Evolutionary conservation across 2,797 vertebrate species (phyloP).

Genomic region (Lindbergichthys nudifrons): DNA sequence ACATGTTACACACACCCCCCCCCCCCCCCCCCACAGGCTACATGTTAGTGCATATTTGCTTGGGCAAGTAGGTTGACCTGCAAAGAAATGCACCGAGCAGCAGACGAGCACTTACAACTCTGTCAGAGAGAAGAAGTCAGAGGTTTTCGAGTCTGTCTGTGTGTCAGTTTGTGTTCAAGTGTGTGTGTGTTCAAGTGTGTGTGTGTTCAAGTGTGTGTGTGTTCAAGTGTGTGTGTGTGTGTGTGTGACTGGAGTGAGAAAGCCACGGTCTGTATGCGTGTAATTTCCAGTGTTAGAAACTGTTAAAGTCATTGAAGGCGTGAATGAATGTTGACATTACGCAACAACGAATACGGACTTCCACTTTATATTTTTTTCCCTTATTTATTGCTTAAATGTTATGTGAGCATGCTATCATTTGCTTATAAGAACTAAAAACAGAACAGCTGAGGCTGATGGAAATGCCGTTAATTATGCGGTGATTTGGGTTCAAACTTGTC

Average conservation of each 20-base stretch:
- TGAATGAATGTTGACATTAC: background rate
- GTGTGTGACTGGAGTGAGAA: constrained; percentile 17
- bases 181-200: background rate
- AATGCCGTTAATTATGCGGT: too few species aligned
- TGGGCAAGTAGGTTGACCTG: constrained; percentile 32
- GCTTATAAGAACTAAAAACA: too few species aligned
- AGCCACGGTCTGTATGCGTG: background rate
- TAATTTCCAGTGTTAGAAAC: constrained; percentile 1
- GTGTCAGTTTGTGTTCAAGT: background rate
- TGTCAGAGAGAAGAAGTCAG: constrained; percentile 17
- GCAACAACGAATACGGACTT: background rate
- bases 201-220: background rate
- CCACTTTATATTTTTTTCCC: background rate
- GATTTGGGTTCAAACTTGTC: too few species aligned
- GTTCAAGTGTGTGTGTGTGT: background rate
- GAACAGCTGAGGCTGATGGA: too few species aligned
- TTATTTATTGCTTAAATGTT: too few species aligned
- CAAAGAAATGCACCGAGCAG: constrained; percentile 28
- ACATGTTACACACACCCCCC: constrained; percentile 19
- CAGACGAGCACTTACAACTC: constrained; percentile 29
- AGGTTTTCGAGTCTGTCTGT: constrained; percentile 8
- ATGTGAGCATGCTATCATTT: too few species aligned
- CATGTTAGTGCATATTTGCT: constrained; percentile 45
- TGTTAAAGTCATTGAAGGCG: background rate
- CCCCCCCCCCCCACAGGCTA: background rate